Percentiles rank a stretch among this genome's conserved stretches.
Conservation (phyloP, 2,113 vertebrate species). For the Nesogale talazaci region DNA sequence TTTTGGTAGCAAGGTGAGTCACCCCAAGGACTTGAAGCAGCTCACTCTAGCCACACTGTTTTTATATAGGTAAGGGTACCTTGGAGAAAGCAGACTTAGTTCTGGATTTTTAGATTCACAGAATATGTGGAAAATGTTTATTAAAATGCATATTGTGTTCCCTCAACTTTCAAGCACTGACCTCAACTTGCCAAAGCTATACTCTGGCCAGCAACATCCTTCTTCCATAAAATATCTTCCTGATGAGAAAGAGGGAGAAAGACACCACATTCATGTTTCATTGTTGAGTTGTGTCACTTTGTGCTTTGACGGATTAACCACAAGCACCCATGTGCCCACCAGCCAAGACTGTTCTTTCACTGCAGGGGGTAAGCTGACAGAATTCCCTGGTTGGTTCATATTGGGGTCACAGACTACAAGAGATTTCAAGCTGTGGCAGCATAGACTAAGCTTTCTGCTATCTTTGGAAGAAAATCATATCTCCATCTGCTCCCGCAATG, state of each 20-base stretch:
- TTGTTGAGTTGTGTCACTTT: not conserved
- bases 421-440: not conserved
- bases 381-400: not conserved
- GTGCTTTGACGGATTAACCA: not conserved
- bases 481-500: no score
- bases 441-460: slow-evolving; percentile 27
- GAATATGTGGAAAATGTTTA: not conserved
- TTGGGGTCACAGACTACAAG: not conserved
- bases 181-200: not conserved
- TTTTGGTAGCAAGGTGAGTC: not conserved
- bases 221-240: not conserved
- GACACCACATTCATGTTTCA: not conserved
- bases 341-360: not conserved
- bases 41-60: not conserved
- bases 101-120: not conserved
- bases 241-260: not conserved
- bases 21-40: not conserved
- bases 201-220: not conserved
- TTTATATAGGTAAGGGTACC: no score
- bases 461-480: slow-evolving; percentile 19
- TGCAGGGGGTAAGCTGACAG: rapidly evolving
- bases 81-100: not conserved
- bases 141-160: not conserved
- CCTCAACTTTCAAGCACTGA: not conserved
- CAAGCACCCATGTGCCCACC: rapidly evolving